Conservation (phyloP, 2,888 invertebrate species). For the Sesia bembeciformis region DNA sequence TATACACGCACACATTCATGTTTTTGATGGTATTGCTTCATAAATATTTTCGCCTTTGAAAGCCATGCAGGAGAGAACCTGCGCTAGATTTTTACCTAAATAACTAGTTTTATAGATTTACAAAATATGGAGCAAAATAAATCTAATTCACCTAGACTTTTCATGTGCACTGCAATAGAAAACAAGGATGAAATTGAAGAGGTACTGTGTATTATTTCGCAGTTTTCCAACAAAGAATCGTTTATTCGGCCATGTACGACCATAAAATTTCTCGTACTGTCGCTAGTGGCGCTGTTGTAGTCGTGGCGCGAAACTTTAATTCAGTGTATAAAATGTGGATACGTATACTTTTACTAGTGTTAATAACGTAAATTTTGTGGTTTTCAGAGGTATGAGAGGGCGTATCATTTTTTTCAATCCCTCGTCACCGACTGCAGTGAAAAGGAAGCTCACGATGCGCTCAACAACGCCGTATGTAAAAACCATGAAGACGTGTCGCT, state of each 20-base stretch:
- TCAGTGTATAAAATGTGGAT: slow-evolving; percentile 2
- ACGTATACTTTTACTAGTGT: slow-evolving; percentile 5
- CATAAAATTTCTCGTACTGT: slow-evolving; percentile 47
- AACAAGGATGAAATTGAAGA: slow-evolving; percentile 93
- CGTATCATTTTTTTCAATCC: slow-evolving; percentile 84
- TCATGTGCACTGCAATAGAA: slow-evolving; percentile 87
- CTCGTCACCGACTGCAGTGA: slow-evolving; percentile 90
- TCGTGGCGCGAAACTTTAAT: slow-evolving; percentile 60
- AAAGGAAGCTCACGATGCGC: slow-evolving; percentile 93
- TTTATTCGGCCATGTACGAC: slow-evolving; percentile 70
- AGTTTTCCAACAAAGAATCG: slow-evolving; percentile 68
- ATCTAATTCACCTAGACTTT: slow-evolving; percentile 81
- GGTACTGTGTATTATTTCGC: slow-evolving; percentile 78
- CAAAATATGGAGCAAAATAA: slow-evolving; percentile 75
- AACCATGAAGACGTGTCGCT: slow-evolving; percentile 95
- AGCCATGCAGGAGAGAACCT: slow-evolving; percentile 77
- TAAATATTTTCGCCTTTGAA: slow-evolving; percentile 73
- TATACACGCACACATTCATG: slow-evolving; percentile 47
- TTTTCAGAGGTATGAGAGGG: slow-evolving; percentile 92
- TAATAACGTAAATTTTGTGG: slow-evolving; percentile 9
- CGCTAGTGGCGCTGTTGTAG: slow-evolving; percentile 58
- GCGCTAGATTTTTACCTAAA: slow-evolving; percentile 73
- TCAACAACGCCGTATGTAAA: slow-evolving; percentile 92
- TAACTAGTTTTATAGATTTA: slow-evolving; percentile 65
- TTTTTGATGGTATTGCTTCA: slow-evolving; percentile 60